Evolutionary conservation across 1,140 invertebrate species (phyloP).

Genomic region (Dolichoris vasculosae): DNA sequence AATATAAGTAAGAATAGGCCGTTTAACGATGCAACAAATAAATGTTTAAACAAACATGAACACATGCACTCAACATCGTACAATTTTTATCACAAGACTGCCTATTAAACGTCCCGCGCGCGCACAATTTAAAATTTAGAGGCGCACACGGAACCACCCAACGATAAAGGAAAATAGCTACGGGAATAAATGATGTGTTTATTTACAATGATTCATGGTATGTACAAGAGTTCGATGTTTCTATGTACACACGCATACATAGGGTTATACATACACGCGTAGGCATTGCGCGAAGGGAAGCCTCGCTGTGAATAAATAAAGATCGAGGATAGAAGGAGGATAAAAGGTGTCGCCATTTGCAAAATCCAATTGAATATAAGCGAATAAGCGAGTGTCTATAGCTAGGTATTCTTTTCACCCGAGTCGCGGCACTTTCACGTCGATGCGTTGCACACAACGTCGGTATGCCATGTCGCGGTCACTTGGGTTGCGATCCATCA

Average conservation of each 20-base stretch:
- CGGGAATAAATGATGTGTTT: slow-evolving; percentile 14
- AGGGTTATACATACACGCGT: not conserved
- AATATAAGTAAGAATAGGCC: not conserved
- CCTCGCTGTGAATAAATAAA: slow-evolving; percentile 14
- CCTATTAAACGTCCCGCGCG: not conserved
- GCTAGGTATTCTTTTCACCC: not conserved
- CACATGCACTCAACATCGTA: not conserved
- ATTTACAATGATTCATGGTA: slow-evolving; percentile 50
- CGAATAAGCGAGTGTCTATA: too few species aligned
- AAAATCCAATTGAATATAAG: slow-evolving; percentile 27
- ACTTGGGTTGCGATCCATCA: not conserved
- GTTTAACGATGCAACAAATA: slow-evolving; percentile 9
- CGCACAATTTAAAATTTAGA: slow-evolving; percentile 10
- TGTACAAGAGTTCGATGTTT: slow-evolving; percentile 41
- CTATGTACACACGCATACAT: not conserved
- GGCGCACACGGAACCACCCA: too few species aligned
- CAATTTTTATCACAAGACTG: slow-evolving; percentile 42
- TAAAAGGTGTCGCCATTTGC: not conserved
- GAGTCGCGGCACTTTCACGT: slow-evolving; percentile 28
- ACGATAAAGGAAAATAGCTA: slow-evolving; percentile 22
- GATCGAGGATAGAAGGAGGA: not conserved
- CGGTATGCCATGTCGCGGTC: not conserved
- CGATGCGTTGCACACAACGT: not conserved
- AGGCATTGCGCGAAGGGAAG: not conserved
- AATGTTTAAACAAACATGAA: slow-evolving; percentile 22